These are phyloP conservation scores for Callitettix versicolor DNA, from an alignment of 1,140 invertebrate species.

Conservation along the genomic window DNA sequence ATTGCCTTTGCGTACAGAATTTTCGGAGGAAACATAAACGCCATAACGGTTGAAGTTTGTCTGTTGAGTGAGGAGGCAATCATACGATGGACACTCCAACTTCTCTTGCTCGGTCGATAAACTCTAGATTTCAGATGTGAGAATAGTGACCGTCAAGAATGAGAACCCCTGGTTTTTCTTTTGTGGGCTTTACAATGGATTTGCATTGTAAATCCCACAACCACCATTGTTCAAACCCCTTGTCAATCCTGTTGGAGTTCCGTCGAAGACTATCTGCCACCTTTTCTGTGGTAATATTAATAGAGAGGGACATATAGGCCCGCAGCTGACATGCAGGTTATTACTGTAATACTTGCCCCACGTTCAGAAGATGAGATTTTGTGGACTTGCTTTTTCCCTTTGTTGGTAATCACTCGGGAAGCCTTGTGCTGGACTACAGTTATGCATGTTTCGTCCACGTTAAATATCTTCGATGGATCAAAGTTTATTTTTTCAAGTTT, in stretches of 20 bases:
- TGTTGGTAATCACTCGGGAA: no score
- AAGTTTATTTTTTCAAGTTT: conserved; percentile 1
- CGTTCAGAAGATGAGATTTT: not conserved
- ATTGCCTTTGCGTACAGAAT: no score
- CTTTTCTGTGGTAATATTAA: conserved; percentile 33
- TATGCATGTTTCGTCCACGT: not conserved
- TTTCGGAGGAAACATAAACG: conserved; percentile 26
- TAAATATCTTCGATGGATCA: not conserved
- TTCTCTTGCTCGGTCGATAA: conserved; percentile 22
- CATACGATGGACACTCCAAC: conserved; percentile 25
- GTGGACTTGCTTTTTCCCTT: no score
- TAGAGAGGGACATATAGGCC: conserved; percentile 33
- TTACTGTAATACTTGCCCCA: no score
- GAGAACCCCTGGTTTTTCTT: conserved; percentile 30
- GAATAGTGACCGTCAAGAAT: conserved; percentile 31
- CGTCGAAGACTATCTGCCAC: conserved; percentile 20
- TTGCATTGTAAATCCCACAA: conserved; percentile 25
- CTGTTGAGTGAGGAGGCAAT: conserved; percentile 28
- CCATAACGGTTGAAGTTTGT: conserved; percentile 26
- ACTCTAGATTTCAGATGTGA: conserved; percentile 30
- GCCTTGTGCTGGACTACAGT: not conserved
- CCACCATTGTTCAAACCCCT: conserved; percentile 30
- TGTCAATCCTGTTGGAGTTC: conserved; percentile 24
- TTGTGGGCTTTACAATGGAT: conserved; percentile 19
- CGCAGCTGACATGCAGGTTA: conserved; percentile 25